Evolutionary conservation across 2,113 vertebrate genomes (phyloP), one percentile per base, ranked within the genome.

Genomic region (Bothrops jararaca): DNA sequence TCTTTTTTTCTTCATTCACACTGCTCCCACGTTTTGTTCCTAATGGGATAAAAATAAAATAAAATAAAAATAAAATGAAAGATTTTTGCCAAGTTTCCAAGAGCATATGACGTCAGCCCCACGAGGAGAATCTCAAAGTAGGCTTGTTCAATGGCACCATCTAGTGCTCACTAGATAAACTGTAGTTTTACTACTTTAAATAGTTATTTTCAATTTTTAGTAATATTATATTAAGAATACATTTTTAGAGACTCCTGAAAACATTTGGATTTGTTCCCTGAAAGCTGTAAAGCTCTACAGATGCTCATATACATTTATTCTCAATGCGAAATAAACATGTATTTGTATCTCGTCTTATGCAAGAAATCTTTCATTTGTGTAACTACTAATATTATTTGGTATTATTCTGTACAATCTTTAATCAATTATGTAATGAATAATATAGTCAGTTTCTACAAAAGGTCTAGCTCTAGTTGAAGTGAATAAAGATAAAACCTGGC

Each of bases 101-200:
- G 74, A 42, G 7, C 74, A 22, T 87, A 11, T 64, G 58, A 80
- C 24, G 0, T 92, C 48, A 89, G 50, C 34, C 23, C 26, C 23
- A 26, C 4, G 20, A 48, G 34, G 42, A n/a, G 52, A 90, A 56
- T 29, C 22, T 86, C 86, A 29, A 85, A 86, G 85, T 45, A 89
- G 20, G 22, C 90, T 90, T 93, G 86, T 86, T 24, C 80, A 93
- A 64, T 86, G 80, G 26, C 42, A 64, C 89, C 92, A 90, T 52
- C 92, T 93, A 86, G 54, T 86, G 92, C 3, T 90, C 56, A 53
- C 52, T 60, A 24, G 3, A 64, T 29, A 50, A 86, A 50, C 45
- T 86, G 24, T 13, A 86, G 85, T 24, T 48, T 45, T 13, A 87
- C 34, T 24, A 7, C 39, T 45, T 91, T 29, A 48, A 60, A 58